Evolutionary conservation across 2,113 vertebrate genomes (phyloP).

Genomic region (Lepus europaeus): DNA sequence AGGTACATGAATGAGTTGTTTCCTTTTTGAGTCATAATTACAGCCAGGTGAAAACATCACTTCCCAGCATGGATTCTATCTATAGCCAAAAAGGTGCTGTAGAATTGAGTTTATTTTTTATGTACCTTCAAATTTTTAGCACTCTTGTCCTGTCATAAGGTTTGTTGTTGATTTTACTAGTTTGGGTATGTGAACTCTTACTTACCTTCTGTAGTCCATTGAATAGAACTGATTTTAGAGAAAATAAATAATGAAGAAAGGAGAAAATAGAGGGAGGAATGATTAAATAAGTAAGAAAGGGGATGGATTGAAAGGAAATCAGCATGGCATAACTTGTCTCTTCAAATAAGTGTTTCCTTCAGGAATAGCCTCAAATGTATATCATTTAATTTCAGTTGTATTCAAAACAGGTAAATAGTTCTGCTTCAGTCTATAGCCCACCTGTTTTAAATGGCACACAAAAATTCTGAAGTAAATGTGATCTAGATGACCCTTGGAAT

Average conservation of each 20-base stretch:
- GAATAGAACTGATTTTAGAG: not conserved
- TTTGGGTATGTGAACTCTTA: not conserved
- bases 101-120: not conserved
- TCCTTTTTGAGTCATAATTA: constrained; percentile 15
- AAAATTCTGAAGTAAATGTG: not conserved
- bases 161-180: not conserved
- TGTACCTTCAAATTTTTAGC: not conserved
- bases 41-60: constrained; percentile 11
- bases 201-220: not conserved
- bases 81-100: not conserved
- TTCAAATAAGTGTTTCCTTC: not conserved
- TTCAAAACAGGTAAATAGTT: not conserved
- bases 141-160: not conserved
- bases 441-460: not conserved
- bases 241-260: not conserved
- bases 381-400: not conserved
- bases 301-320: not conserved
- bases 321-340: not conserved
- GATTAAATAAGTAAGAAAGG: not conserved
- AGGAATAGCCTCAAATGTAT: not conserved
- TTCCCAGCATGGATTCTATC: not conserved
- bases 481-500: not conserved
- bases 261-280: not conserved
- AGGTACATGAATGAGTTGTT: not conserved
- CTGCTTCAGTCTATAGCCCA: not conserved